These are phyloP conservation scores for Ramphastos sulfuratus DNA, from an alignment of 2,113 vertebrate species.

Conservation along the genomic window DNA sequence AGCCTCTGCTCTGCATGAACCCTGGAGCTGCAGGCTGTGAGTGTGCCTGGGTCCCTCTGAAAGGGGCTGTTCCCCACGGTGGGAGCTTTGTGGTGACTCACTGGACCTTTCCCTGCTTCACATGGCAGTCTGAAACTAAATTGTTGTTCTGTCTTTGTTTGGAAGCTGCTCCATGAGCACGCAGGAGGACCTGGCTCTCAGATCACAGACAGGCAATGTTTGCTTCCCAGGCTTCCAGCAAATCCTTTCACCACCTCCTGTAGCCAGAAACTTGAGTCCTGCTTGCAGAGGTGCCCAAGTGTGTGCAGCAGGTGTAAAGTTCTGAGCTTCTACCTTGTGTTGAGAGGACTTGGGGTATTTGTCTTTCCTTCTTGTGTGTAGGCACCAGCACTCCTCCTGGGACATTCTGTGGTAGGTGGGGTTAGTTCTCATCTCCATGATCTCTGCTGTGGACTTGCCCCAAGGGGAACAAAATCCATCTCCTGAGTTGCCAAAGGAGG, in stretches of 20 bases:
- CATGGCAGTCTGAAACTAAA: accelerated
- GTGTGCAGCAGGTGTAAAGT: neutral
- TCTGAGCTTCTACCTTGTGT: neutral
- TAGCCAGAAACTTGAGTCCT: neutral
- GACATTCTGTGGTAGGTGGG: too few relatives aligned
- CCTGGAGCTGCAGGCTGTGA: accelerated
- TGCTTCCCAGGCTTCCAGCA: neutral
- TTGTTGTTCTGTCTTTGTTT: neutral
- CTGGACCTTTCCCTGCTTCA: neutral
- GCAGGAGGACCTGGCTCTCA: neutral
- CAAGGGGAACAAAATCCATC: neutral
- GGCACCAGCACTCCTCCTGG: neutral
- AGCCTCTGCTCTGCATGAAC: accelerated
- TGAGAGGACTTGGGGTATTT: neutral
- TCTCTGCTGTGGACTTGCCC: neutral
- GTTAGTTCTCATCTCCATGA: accelerated
- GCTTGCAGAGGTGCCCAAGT: neutral
- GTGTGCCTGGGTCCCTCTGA: neutral
- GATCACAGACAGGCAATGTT: neutral
- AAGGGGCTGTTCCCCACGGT: neutral
- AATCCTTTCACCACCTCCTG: neutral
- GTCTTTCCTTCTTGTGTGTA: neutral
- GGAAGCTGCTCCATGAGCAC: neutral
- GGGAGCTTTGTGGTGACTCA: neutral
- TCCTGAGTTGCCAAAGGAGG: accelerated